Conservation (phyloP, 2,113 vertebrate genomes). For the Crotalus helleri region DNA sequence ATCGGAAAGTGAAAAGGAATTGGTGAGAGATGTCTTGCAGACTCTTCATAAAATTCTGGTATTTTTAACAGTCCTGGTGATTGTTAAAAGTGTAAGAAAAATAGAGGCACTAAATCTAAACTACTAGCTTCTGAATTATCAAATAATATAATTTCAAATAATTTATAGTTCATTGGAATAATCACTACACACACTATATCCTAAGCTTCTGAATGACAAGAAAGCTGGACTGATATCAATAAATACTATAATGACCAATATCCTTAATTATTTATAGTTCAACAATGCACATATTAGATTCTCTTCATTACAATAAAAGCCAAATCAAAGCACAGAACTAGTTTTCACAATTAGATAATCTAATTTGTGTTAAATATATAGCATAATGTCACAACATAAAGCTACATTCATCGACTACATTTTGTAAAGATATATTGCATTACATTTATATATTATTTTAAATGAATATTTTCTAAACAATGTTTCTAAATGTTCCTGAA, state of each 20-base stretch:
- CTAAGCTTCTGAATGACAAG: conserved; percentile 71
- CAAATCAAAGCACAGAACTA: conserved; percentile 46
- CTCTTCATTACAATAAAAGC: conserved; percentile 32
- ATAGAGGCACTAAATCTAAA: conserved; percentile 75
- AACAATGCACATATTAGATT: conserved; percentile 49
- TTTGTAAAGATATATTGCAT: neutral
- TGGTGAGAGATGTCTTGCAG: conserved; percentile 75
- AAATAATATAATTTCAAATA: conserved; percentile 76
- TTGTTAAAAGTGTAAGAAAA: conserved; percentile 78
- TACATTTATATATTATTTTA: neutral
- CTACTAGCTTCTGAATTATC: conserved; percentile 81
- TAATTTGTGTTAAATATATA: conserved; percentile 7
- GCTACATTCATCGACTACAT: neutral
- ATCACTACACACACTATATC: conserved; percentile 61
- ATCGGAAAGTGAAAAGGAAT: conserved; percentile 76
- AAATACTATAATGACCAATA: conserved; percentile 62
- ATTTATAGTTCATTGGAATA: conserved; percentile 71
- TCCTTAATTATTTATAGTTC: conserved; percentile 49
- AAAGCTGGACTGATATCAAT: conserved; percentile 65
- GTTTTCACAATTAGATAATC: conserved; percentile 29
- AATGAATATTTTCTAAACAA: neutral
- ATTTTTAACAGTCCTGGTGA: conserved; percentile 27
- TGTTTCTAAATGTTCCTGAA: neutral
- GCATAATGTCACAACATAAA: conserved; percentile 1
- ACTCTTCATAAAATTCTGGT: conserved; percentile 74